phyloP scores from a whole-genome alignment of 2,113 vertebrate species.

The Tetrao urogallus region DNA sequence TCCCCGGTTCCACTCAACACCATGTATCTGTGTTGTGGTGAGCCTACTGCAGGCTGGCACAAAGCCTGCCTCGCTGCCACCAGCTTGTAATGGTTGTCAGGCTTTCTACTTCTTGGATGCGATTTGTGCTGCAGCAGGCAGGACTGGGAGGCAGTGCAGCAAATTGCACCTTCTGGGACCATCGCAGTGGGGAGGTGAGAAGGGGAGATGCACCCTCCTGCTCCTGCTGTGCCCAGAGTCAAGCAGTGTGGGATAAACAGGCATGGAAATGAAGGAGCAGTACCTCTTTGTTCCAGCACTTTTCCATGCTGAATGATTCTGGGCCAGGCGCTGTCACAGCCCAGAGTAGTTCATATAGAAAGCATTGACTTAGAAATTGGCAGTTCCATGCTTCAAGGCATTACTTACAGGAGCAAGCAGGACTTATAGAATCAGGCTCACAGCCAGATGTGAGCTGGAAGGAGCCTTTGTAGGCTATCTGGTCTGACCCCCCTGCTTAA shows the following conservation, averaged over 20 bases:
- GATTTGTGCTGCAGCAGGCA: neutral
- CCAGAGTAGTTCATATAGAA: neutral
- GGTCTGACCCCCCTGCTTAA: neutral
- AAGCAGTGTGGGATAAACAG: neutral
- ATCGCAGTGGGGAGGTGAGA: neutral
- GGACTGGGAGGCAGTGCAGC: neutral
- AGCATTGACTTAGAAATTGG: neutral
- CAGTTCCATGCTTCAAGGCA: neutral
- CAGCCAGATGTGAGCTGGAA: neutral
- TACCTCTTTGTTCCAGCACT: neutral
- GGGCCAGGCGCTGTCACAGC: neutral
- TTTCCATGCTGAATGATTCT: neutral
- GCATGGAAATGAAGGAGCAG: neutral
- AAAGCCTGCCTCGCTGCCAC: neutral
- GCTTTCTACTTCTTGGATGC: neutral
- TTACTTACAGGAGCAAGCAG: neutral
- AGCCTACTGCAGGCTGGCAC: neutral
- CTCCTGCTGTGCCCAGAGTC: neutral
- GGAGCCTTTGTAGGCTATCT: neutral
- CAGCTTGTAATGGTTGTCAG: neutral
- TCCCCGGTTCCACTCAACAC: neutral
- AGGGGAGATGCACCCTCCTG: neutral
- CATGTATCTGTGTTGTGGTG: fast-evolving
- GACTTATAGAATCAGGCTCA: neutral
- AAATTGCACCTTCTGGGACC: neutral